Evolutionary conservation across 2,113 vertebrate species (phyloP).

Genomic region (Pristiophorus japonicus): DNA sequence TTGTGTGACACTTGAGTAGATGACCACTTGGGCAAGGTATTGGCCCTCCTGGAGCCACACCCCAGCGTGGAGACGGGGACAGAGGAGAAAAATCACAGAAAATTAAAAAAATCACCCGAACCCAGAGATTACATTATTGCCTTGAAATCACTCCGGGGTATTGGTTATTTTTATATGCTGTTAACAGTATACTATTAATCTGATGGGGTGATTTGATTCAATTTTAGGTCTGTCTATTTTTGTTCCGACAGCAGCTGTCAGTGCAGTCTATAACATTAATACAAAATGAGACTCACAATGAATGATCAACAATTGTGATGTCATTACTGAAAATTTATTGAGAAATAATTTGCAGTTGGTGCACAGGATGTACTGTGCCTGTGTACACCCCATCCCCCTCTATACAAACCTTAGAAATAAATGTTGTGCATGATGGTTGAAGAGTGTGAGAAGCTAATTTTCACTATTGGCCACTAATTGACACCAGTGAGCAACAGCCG

Average conservation of each 20-base stretch:
- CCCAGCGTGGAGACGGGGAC: not conserved
- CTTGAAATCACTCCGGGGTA: conserved; percentile 1
- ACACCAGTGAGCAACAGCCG: not conserved
- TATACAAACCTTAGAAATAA: not conserved
- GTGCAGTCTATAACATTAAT: conserved; percentile 7
- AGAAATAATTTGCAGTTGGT: conserved; percentile 24
- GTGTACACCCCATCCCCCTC: not conserved
- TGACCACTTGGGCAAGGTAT: not conserved
- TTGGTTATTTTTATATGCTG: conserved; percentile 10
- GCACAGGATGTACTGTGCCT: not conserved
- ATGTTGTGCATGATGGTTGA: not conserved
- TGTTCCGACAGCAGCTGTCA: conserved; percentile 11
- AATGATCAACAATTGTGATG: conserved; percentile 21
- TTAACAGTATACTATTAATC: conserved; percentile 4
- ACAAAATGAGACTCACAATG: not conserved
- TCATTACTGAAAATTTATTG: conserved; percentile 23
- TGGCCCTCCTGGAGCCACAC: not conserved
- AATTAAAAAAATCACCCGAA: not conserved
- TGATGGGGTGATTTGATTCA: conserved; percentile 28
- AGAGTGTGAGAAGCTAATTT: not conserved
- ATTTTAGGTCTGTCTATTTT: not conserved
- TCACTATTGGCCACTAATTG: conserved; percentile 16
- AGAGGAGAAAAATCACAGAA: not conserved
- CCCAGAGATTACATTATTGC: not conserved
- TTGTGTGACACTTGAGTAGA: not conserved